phyloP scores from a whole-genome alignment of 2,888 invertebrate genomes.

The Tetanocera ferruginea region DNA sequence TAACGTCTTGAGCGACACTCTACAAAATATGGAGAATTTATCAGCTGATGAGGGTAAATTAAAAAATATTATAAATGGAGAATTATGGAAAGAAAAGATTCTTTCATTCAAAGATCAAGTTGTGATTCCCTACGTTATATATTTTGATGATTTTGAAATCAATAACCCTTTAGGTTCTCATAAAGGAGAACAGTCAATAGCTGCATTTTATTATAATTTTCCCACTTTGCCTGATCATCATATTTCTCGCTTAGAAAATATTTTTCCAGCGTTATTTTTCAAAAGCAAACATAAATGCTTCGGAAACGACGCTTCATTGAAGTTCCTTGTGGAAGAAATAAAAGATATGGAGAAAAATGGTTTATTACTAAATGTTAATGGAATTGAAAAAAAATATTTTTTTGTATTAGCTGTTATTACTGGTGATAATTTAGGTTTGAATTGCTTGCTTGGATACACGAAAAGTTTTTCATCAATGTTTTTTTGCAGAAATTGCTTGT shows the following conservation, averaged over 20 bases:
- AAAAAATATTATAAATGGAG: slow-evolving; percentile 16
- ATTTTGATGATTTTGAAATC: too few species aligned
- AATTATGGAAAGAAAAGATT: slow-evolving; percentile 26
- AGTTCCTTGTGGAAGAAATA: slow-evolving; percentile 7
- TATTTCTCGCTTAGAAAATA: not conserved
- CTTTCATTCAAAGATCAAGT: too few species aligned
- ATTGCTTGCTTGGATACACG: not conserved
- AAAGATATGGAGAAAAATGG: slow-evolving; percentile 25
- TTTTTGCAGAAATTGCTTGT: slow-evolving; percentile 22
- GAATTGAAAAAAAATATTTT: not conserved
- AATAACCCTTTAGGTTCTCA: slow-evolving; percentile 22
- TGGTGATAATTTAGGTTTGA: slow-evolving; percentile 21
- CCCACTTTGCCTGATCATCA: not conserved
- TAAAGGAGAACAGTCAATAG: slow-evolving; percentile 18
- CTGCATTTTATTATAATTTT: slow-evolving; percentile 14
- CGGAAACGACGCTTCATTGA: slow-evolving; percentile 13
- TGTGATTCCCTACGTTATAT: not conserved
- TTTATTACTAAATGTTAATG: not conserved
- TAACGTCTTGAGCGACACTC: slow-evolving; percentile 27
- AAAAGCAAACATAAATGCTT: slow-evolving; percentile 17
- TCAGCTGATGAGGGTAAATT: slow-evolving; percentile 21
- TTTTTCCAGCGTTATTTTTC: slow-evolving; percentile 17
- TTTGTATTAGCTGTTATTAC: not conserved
- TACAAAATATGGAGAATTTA: slow-evolving; percentile 31
- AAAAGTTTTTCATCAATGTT: slow-evolving; percentile 16